These are phyloP conservation scores for Tenthredo scrophulariae DNA, from an alignment of 2,888 invertebrate genomes.

Conservation along the genomic window DNA sequence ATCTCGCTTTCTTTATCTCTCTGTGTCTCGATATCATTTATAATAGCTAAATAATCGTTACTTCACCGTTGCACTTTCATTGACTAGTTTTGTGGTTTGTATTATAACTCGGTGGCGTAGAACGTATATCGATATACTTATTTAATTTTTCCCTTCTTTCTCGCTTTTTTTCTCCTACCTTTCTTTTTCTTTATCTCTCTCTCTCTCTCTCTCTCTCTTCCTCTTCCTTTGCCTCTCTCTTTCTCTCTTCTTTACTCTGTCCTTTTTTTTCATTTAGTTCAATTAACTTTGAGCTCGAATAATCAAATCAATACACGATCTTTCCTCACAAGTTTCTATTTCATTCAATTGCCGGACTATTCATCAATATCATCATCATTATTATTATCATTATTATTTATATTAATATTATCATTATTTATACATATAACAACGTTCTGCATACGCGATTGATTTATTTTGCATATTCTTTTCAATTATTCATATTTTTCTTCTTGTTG, in stretches of 20 bases:
- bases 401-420: neutral
- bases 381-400: neutral
- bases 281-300: neutral
- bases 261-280: neutral
- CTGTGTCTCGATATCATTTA: constrained; percentile 17
- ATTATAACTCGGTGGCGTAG: neutral
- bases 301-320: neutral
- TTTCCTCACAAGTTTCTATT: neutral
- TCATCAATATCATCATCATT: neutral
- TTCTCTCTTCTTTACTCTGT: neutral
- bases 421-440: constrained; percentile 23
- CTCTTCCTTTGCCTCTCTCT: too few species aligned
- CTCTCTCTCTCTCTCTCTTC: neutral
- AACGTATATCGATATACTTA: constrained; percentile 20
- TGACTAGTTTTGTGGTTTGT: constrained; percentile 76
- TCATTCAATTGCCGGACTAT: constrained; percentile 18
- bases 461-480: neutral
- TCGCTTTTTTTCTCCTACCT: neutral
- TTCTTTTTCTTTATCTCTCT: neutral
- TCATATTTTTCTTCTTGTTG: neutral
- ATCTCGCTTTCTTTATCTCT: neutral
- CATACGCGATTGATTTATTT: neutral
- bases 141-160: neutral
- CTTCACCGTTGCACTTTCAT: constrained; percentile 78
- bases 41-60: constrained; percentile 65